Conservation (phyloP, 2,888 invertebrate species). For the Philaethria dido region DNA sequence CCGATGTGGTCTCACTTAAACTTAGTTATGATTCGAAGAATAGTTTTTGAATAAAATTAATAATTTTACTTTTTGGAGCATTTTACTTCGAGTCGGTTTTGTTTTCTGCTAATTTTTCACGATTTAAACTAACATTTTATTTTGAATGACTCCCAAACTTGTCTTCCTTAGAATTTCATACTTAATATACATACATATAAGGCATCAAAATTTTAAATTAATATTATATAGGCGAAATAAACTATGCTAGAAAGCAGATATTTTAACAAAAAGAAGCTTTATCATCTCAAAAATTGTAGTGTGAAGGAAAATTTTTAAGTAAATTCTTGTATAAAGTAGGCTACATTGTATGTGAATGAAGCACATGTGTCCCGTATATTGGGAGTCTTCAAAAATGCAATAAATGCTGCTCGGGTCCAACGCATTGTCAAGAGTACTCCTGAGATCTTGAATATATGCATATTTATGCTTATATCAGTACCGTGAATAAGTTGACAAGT, state of each 20-base stretch:
- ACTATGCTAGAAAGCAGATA: not conserved
- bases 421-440: conserved; percentile 41
- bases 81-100: too few species aligned
- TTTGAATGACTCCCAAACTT: too few species aligned
- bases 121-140: too few species aligned
- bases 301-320: conserved; percentile 3
- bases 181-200: too few species aligned
- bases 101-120: too few species aligned
- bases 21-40: too few species aligned
- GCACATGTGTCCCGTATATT: conserved; percentile 38
- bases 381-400: conserved; percentile 62
- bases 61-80: too few species aligned
- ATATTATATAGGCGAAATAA: not conserved
- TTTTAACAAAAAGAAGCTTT: not conserved
- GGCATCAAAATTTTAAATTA: too few species aligned
- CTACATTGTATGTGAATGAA: conserved; percentile 13
- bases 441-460: conserved; percentile 16
- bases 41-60: too few species aligned
- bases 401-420: conserved; percentile 54
- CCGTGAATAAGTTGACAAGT: too few species aligned
- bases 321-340: conserved; percentile 7
- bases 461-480: not conserved
- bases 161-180: too few species aligned
- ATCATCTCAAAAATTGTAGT: conserved; percentile 7
- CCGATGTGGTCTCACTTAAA: too few species aligned